Percentiles rank a stretch among this genome's conserved stretches.
These are phyloP conservation scores for Lordiphosa andalusiaca DNA, from an alignment of 2,888 invertebrate genomes.

Conservation along the genomic window DNA sequence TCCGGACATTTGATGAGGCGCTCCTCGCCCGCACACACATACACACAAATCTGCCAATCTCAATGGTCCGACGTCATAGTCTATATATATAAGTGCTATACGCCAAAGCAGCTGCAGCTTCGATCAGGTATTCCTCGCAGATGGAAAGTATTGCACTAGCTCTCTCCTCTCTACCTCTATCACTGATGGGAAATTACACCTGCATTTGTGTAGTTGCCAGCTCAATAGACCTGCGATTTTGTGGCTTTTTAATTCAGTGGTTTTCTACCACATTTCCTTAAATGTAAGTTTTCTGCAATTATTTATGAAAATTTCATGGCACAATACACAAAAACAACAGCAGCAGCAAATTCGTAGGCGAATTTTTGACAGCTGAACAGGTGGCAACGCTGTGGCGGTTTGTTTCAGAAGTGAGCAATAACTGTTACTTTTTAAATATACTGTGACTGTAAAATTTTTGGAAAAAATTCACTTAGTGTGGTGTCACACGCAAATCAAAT, in stretches of 20 bases:
- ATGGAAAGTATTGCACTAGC: slow-evolving; percentile 13
- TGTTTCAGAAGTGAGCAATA: too few relatives aligned
- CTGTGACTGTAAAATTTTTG: too few relatives aligned
- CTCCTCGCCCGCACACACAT: too few relatives aligned
- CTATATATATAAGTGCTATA: slow-evolving; percentile 42
- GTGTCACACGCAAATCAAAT: too few relatives aligned
- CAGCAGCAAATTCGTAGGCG: slow-evolving; percentile 4
- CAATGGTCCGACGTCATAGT: slow-evolving; percentile 43
- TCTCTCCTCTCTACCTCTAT: slow-evolving; percentile 5
- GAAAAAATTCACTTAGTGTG: too few relatives aligned
- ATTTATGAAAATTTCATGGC: slow-evolving; percentile 30
- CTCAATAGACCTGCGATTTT: slow-evolving; percentile 9
- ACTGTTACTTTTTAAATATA: too few relatives aligned
- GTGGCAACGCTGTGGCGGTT: too few relatives aligned
- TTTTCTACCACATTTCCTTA: slow-evolving; percentile 1
- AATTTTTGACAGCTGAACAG: slow-evolving; percentile 21
- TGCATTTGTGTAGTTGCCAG: slow-evolving; percentile 1
- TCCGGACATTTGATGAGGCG: slow-evolving; percentile 10
- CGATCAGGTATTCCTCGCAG: slow-evolving; percentile 1
- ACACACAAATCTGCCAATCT: background rate
- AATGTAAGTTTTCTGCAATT: slow-evolving; percentile 5
- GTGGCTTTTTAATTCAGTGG: background rate
- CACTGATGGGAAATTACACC: background rate
- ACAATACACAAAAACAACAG: slow-evolving; percentile 29
- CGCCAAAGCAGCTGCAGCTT: too few relatives aligned